Conservation (phyloP, 2,888 invertebrate genomes). For the Escarpia spicata region DNA sequence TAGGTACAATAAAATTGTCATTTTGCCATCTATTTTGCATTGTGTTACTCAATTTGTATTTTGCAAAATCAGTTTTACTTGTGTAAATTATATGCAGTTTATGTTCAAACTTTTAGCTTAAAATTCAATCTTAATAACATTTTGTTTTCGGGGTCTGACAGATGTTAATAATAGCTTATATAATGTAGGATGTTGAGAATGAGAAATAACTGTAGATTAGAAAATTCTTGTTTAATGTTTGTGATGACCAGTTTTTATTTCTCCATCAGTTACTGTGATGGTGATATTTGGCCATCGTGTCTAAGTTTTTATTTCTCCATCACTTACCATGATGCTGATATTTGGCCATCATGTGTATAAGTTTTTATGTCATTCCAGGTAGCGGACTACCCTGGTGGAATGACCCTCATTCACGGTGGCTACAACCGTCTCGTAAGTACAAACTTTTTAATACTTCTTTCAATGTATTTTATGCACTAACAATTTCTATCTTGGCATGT, state of each 20-base stretch:
- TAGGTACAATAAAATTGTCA: background rate
- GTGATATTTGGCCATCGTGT: background rate
- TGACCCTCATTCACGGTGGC: slow-evolving; percentile 89
- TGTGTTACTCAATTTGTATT: background rate
- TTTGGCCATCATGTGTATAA: background rate
- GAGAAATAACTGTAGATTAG: background rate
- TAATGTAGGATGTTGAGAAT: background rate
- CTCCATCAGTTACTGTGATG: background rate
- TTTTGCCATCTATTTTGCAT: background rate
- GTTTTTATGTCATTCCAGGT: slow-evolving; percentile 47
- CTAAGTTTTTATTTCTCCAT: background rate
- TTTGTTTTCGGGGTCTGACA: background rate
- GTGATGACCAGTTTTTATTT: background rate
- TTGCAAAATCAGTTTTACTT: background rate
- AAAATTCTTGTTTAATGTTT: background rate
- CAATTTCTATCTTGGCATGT: too few species aligned
- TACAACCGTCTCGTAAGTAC: slow-evolving; percentile 79
- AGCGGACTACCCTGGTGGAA: slow-evolving; percentile 79
- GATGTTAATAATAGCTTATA: background rate
- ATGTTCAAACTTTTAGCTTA: too few species aligned
- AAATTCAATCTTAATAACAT: too few species aligned
- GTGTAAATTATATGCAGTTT: background rate
- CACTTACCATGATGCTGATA: background rate
- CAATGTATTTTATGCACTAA: too few species aligned
- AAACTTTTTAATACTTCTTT: background rate